Conservation (phyloP, 2,113 vertebrate genomes). For the Ceratotherium simum region DNA sequence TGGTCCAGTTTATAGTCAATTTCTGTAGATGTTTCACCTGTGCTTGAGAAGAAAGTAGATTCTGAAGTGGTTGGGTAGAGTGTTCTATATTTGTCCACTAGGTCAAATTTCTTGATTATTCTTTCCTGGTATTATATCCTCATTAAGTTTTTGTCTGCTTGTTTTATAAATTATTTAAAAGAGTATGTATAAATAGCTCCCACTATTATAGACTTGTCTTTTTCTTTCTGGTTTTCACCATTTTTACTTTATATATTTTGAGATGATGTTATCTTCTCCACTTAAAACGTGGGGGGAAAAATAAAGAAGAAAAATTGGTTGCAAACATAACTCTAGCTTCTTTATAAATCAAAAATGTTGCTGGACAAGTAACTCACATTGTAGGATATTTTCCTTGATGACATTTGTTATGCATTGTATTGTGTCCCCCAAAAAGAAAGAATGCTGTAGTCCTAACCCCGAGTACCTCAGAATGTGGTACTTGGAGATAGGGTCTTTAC, state of each 20-base stretch:
- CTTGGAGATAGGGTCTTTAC: background rate
- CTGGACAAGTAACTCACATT: background rate
- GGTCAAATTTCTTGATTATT: background rate
- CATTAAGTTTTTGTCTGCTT: background rate
- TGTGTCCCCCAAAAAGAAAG: background rate
- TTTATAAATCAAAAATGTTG: conserved; percentile 15
- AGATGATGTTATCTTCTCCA: background rate
- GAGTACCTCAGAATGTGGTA: background rate
- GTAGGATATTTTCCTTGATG: background rate
- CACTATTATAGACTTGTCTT: background rate
- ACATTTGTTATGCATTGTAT: background rate
- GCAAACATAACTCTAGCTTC: background rate
- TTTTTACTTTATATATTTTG: background rate
- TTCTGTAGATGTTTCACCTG: background rate
- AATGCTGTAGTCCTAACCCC: background rate
- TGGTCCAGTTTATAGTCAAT: background rate
- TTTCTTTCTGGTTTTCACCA: background rate
- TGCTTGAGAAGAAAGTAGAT: conserved; percentile 1
- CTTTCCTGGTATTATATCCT: background rate
- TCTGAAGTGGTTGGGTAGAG: background rate
- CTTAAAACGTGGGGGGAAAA: background rate
- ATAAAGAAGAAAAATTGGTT: background rate
- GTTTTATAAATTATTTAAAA: background rate
- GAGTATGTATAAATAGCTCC: background rate
- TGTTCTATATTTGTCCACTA: background rate